These are phyloP conservation scores for Cotesia chilonis DNA, from an alignment of 1,140 invertebrate genomes.

Conservation along the genomic window DNA sequence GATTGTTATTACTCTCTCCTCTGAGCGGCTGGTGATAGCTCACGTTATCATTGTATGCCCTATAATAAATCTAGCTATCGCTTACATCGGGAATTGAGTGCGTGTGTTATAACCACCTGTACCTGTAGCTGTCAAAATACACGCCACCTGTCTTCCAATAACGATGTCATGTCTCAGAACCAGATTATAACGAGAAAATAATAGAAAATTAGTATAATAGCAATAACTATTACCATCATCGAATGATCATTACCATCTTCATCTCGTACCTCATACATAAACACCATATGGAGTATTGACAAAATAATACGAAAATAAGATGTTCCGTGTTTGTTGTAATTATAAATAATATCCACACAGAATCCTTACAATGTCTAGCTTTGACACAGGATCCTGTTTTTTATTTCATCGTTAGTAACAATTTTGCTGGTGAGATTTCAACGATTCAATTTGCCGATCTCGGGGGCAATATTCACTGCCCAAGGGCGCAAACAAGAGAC, in stretches of 20 bases:
- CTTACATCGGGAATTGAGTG: background rate
- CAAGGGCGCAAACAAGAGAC: conserved; percentile 31
- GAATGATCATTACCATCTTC: too few relatives aligned
- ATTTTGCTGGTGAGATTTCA: conserved; percentile 37
- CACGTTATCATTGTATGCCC: conserved; percentile 1
- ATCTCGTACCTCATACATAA: too few relatives aligned
- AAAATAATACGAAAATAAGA: too few relatives aligned
- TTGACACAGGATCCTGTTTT: background rate
- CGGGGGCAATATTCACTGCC: conserved; percentile 50
- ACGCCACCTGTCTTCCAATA: conserved; percentile 5
- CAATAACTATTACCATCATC: background rate
- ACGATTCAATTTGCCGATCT: conserved; percentile 63
- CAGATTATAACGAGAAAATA: background rate
- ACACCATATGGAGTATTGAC: too few relatives aligned
- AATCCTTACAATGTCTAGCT: background rate
- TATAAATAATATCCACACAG: too few relatives aligned
- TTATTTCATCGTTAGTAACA: conserved; percentile 5
- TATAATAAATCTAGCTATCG: conserved; percentile 1
- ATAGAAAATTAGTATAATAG: conserved; percentile 1
- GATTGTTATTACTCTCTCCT: too few relatives aligned
- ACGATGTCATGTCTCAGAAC: conserved; percentile 1
- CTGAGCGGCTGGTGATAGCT: too few relatives aligned
- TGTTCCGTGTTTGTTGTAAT: too few relatives aligned
- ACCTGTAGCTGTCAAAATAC: conserved; percentile 17
- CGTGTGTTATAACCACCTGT: conserved; percentile 16